phyloP scores from a whole-genome alignment of 2,888 invertebrate genomes.

The Dolichopus griseipennis region DNA sequence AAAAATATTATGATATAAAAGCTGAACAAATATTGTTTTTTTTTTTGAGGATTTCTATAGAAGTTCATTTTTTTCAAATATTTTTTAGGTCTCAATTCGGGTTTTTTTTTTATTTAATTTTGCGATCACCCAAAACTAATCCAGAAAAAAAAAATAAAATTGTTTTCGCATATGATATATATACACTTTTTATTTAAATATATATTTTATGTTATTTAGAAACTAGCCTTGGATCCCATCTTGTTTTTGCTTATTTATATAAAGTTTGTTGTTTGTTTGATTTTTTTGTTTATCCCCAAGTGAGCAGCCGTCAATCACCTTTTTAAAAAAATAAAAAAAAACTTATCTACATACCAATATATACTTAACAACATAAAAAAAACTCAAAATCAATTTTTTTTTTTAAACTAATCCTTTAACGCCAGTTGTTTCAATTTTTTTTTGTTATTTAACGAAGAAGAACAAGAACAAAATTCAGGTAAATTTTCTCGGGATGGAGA shows the following conservation, averaged over 20 bases:
- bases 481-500: no score
- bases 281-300: neutral
- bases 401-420: neutral
- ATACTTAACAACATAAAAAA: neutral
- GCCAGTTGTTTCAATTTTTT: neutral
- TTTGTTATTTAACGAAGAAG: no score
- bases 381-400: neutral
- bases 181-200: no score
- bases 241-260: neutral
- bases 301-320: slow-evolving; percentile 3
- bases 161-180: neutral
- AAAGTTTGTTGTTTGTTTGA: neutral
- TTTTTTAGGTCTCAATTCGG: no score
- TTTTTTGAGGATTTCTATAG: no score
- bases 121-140: neutral
- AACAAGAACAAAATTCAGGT: no score
- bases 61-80: no score
- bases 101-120: neutral
- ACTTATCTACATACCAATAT: slow-evolving; percentile 1
- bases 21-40: neutral
- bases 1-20: neutral
- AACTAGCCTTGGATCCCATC: neutral
- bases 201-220: neutral
- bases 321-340: neutral
- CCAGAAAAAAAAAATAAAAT: neutral